phyloP scores from a whole-genome alignment of 2,888 invertebrate genomes.

The Drosophila prolongata region DNA sequence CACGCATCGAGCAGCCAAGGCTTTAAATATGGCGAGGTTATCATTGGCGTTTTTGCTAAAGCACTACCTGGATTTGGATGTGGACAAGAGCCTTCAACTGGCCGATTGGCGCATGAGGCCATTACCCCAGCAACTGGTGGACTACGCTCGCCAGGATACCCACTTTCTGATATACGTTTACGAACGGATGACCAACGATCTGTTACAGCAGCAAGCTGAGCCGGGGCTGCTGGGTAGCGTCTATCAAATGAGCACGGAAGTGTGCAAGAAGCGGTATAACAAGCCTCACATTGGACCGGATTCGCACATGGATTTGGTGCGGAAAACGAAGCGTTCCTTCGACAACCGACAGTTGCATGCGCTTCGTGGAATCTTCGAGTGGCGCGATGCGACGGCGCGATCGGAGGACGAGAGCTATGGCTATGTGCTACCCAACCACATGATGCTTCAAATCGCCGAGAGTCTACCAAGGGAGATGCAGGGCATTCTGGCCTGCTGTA shows the following conservation, averaged over 20 bases:
- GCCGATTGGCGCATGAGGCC: constrained; percentile 98
- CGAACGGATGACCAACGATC: constrained; percentile 90
- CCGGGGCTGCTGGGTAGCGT: constrained; percentile 89
- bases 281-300: constrained; percentile 90
- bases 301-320: constrained; percentile 91
- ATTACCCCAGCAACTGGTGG: constrained; percentile 90
- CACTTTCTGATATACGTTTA: constrained; percentile 97
- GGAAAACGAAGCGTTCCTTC: constrained; percentile 91
- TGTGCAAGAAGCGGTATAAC: constrained; percentile 92
- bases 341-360: constrained; percentile 94
- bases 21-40: constrained; percentile 88
- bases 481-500: constrained; percentile 96
- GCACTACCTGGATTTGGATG: constrained; percentile 90
- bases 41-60: constrained; percentile 92
- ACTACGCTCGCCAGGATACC: constrained; percentile 97
- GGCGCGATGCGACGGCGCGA: constrained; percentile 95
- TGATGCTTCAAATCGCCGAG: constrained; percentile 96
- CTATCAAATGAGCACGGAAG: constrained; percentile 89
- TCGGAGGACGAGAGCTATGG: constrained; percentile 95
- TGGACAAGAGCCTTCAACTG: constrained; percentile 95
- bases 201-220: constrained; percentile 88
- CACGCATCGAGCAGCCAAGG: constrained; percentile 94
- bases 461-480: constrained; percentile 95
- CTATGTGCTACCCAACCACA: constrained; percentile 98
- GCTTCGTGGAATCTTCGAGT: constrained; percentile 91